Conservation (phyloP, 1,140 invertebrate genomes). For the Coelopa frigida region DNA sequence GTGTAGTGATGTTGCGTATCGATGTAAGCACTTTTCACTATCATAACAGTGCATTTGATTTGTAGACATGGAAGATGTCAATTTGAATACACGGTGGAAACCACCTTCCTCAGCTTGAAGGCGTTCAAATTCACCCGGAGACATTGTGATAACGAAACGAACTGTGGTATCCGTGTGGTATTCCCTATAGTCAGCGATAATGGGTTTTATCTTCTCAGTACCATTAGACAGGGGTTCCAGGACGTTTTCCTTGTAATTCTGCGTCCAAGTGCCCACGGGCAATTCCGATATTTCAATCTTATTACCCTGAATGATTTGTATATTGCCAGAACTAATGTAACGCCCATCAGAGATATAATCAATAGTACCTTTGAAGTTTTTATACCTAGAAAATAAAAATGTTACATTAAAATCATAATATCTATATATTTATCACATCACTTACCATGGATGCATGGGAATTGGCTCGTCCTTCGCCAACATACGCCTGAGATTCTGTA, state of each 20-base stretch:
- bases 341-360: constrained; percentile 68
- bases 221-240: constrained; percentile 82
- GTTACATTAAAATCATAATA: background rate
- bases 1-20: constrained; percentile 65
- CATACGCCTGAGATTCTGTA: constrained; percentile 72
- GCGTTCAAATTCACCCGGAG: constrained; percentile 69
- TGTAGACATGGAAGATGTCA: constrained; percentile 71
- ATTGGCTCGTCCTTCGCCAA: constrained; percentile 72
- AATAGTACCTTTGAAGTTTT: constrained; percentile 83
- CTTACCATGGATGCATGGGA: constrained; percentile 71
- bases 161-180: constrained; percentile 95
- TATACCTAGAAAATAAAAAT: constrained; percentile 53
- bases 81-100: constrained; percentile 91
- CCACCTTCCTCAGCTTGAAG: constrained; percentile 75
- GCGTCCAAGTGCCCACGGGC: constrained; percentile 91
- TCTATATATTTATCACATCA: background rate
- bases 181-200: constrained; percentile 73
- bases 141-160: constrained; percentile 78
- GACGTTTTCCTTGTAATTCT: constrained; percentile 92
- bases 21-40: constrained; percentile 62
- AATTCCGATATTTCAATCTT: constrained; percentile 95
- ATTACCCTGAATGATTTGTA: constrained; percentile 70
- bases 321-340: constrained; percentile 78
- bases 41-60: constrained; percentile 96
- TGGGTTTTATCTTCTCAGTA: constrained; percentile 70